These are phyloP conservation scores for Venusia cambrica DNA, from an alignment of 2,888 invertebrate genomes.

Conservation along the genomic window DNA sequence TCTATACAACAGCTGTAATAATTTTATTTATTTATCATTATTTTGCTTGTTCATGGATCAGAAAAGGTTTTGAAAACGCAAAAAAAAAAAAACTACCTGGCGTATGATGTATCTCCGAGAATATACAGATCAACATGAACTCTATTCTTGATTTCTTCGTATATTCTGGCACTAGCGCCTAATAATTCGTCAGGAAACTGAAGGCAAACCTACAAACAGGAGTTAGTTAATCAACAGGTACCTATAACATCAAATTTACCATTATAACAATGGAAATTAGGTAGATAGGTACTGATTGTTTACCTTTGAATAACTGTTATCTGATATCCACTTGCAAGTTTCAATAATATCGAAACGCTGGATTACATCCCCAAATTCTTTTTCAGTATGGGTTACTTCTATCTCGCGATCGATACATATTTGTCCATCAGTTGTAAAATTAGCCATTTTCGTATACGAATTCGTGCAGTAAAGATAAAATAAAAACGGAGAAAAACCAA, in stretches of 20 bases:
- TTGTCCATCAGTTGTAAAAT: slow-evolving; percentile 77
- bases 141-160: slow-evolving; percentile 73
- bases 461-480: too few relatives aligned
- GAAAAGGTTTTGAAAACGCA: too few relatives aligned
- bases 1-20: slow-evolving; percentile 92
- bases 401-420: slow-evolving; percentile 76
- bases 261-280: too few relatives aligned
- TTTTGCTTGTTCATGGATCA: too few relatives aligned
- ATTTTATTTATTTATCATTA: too few relatives aligned
- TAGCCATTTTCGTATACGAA: slow-evolving; percentile 63
- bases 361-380: slow-evolving; percentile 51
- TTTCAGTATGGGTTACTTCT: slow-evolving; percentile 36
- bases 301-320: slow-evolving; percentile 85
- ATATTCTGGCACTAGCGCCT: slow-evolving; percentile 84
- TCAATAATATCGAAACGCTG: slow-evolving; percentile 80
- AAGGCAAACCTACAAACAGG: slow-evolving; percentile 86
- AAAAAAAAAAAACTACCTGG: slow-evolving; percentile 82
- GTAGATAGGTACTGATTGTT: not conserved
- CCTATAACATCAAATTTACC: too few relatives aligned
- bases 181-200: slow-evolving; percentile 95
- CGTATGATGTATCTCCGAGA: slow-evolving; percentile 95
- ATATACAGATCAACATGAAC: slow-evolving; percentile 84
- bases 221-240: too few relatives aligned
- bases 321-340: slow-evolving; percentile 86
- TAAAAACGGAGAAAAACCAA: too few relatives aligned